These are phyloP conservation scores for Apeira syringaria DNA, from an alignment of 2,888 invertebrate genomes.

Conservation along the genomic window DNA sequence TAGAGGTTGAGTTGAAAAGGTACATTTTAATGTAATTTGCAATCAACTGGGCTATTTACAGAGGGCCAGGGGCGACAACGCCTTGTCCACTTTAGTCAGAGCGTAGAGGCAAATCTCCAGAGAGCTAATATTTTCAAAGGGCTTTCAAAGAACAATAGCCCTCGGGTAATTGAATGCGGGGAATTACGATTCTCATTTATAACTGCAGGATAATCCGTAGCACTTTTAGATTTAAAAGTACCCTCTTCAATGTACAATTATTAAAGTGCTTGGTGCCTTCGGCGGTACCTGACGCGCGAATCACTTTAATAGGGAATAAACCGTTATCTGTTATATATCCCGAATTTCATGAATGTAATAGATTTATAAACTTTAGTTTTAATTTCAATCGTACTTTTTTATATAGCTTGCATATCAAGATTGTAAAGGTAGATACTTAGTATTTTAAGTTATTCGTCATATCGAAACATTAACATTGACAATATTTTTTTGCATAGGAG, in stretches of 20 bases:
- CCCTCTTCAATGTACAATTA: slow-evolving; percentile 7
- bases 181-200: slow-evolving; percentile 28
- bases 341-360: no score
- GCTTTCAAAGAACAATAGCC: slow-evolving; percentile 46
- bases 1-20: slow-evolving; percentile 38
- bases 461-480: no score
- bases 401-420: no score
- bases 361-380: no score
- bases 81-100: slow-evolving; percentile 38
- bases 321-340: no score
- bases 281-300: no score
- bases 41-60: slow-evolving; percentile 45
- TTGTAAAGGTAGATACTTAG: no score
- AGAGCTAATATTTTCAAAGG: slow-evolving; percentile 49
- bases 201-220: slow-evolving; percentile 33
- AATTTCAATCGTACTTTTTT: no score
- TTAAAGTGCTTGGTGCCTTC: no score
- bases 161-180: slow-evolving; percentile 36
- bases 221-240: slow-evolving; percentile 25
- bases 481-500: no score
- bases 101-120: slow-evolving; percentile 41
- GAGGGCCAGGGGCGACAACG: slow-evolving; percentile 40
- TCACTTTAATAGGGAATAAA: no score
- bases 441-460: no score
- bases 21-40: slow-evolving; percentile 52